Base-by-base conservation (phyloP, 2,113 vertebrate genomes). In the Orthonyx spaldingii region DNA sequence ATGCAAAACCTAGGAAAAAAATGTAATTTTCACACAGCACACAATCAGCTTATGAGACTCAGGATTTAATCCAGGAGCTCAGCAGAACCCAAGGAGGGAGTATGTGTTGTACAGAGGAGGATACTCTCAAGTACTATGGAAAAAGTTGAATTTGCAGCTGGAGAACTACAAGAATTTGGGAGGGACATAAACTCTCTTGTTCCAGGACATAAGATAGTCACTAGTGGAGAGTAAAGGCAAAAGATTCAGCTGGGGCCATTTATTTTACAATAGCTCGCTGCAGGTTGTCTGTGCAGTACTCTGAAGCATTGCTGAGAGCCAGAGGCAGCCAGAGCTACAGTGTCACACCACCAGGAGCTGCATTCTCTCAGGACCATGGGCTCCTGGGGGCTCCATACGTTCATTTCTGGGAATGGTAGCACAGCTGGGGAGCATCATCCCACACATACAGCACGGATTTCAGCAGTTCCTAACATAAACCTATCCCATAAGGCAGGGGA, bases 91-190 rank as follows among this genome's bases (percentile, higher is more conserved):
- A 57, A 24, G 35, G 42, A 88, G 2, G 17, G 22, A 49, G 27
- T 13, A 8, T 0, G 0, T 21, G 13, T 16, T 55, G 27, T 60
- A 50, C 6, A 49, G 56, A 33, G 11, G 10, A 63, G 11, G 47
- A 41, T 41, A 22, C 7, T 52, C 12, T 39, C 10, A 32, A 55
- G 9, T 26, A 44, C 16, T 27, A 7, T 0, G 1, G 32, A 35
- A 61, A 78, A 59, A 26, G 9, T 46, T 75, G 64, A 82, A 85
- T 92, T 27, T 3, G 0, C 27, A 47, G 75, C 16, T 42, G 76
- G 75, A 88, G 55, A 79, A 42, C 3, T 6, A 13, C n/a, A 85
- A 39, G 53, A 72, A 44, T 72, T 52, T 59, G 33, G 9, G 52
- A 85, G 35, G 21, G 18, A 53, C 9, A 39, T 18, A 66, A 70